These are phyloP conservation scores for Tenualosa ilisha DNA, from an alignment of 2,797 vertebrate species.

Conservation along the genomic window DNA sequence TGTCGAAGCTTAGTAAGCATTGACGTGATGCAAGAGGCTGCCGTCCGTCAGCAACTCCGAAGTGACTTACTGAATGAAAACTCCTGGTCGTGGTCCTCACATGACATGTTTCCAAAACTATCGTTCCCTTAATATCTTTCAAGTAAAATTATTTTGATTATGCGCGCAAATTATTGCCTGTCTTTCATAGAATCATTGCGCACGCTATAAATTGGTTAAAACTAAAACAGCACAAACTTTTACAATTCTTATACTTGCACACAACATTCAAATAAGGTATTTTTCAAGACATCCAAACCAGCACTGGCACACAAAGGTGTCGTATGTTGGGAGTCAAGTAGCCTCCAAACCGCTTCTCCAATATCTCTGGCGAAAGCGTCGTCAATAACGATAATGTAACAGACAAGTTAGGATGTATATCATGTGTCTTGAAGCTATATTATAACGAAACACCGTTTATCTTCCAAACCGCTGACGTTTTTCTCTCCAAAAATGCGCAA, in stretches of 20 bases:
- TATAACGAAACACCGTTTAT: not conserved
- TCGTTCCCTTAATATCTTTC: constrained; percentile 1
- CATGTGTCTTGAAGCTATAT: constrained; percentile 12
- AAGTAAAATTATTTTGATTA: not conserved
- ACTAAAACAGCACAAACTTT: not conserved
- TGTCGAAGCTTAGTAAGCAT: constrained; percentile 55
- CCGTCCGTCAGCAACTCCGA: constrained; percentile 35
- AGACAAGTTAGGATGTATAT: not conserved
- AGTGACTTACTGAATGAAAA: constrained; percentile 63
- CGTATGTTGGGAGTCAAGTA: constrained; percentile 68
- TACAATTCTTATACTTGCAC: not conserved
- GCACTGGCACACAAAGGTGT: constrained; percentile 39
- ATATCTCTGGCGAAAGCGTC: constrained; percentile 48
- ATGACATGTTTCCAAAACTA: constrained; percentile 32
- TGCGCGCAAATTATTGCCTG: not conserved
- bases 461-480: not conserved
- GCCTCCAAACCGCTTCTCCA: constrained; percentile 63
- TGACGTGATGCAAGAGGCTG: constrained; percentile 44
- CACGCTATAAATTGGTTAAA: not conserved
- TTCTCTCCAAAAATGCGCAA: constrained; percentile 21
- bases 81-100: constrained; percentile 42
- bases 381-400: constrained; percentile 25
- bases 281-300: not conserved
- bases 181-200: not conserved
- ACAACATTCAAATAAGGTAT: not conserved